Percentiles rank a stretch among this genome's conserved stretches.
phyloP scores from a whole-genome alignment of 2,888 invertebrate genomes.

The Drosophila meridiana region DNA sequence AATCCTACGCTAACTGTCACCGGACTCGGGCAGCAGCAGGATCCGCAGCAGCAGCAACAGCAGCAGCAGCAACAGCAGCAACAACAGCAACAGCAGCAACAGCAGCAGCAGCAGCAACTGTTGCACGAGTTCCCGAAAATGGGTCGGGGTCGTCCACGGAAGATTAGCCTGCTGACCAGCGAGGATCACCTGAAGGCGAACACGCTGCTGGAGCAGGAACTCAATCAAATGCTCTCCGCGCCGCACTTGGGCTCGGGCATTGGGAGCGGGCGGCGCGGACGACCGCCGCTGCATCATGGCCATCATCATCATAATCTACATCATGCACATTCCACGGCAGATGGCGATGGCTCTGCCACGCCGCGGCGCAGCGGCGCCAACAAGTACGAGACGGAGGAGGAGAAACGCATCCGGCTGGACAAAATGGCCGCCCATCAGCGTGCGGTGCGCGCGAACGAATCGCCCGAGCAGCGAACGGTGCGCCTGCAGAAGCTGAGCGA shows the following conservation, averaged over 20 bases:
- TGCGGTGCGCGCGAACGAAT: slow-evolving; percentile 83
- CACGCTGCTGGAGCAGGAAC: slow-evolving; percentile 84
- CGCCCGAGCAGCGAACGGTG: slow-evolving; percentile 83
- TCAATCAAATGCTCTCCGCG: slow-evolving; percentile 83
- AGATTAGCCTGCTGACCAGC: slow-evolving; percentile 59
- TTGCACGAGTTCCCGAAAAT: slow-evolving; percentile 84
- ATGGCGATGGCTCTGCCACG: slow-evolving; percentile 52
- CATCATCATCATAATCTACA: slow-evolving; percentile 29
- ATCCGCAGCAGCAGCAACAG: slow-evolving; percentile 9
- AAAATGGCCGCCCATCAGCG: slow-evolving; percentile 85
- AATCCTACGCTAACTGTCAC: slow-evolving; percentile 66
- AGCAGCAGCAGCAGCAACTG: slow-evolving; percentile 69
- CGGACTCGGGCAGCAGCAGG: slow-evolving; percentile 45
- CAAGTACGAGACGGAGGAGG: slow-evolving; percentile 84
- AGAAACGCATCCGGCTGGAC: slow-evolving; percentile 83
- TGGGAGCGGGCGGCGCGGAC: slow-evolving; percentile 52
- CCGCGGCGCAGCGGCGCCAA: slow-evolving; percentile 82
- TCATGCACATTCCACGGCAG: slow-evolving; percentile 81
- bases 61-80: slow-evolving; percentile 78
- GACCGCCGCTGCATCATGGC: slow-evolving; percentile 58
- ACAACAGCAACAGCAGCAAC: slow-evolving; percentile 64
- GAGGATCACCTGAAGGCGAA: slow-evolving; percentile 83
- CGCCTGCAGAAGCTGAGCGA: slow-evolving; percentile 84
- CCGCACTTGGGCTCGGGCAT: slow-evolving; percentile 51
- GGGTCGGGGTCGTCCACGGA: slow-evolving; percentile 84